These are phyloP conservation scores for Caenorhabditis virilis DNA, from an alignment of 2,888 invertebrate species.

Conservation along the genomic window DNA sequence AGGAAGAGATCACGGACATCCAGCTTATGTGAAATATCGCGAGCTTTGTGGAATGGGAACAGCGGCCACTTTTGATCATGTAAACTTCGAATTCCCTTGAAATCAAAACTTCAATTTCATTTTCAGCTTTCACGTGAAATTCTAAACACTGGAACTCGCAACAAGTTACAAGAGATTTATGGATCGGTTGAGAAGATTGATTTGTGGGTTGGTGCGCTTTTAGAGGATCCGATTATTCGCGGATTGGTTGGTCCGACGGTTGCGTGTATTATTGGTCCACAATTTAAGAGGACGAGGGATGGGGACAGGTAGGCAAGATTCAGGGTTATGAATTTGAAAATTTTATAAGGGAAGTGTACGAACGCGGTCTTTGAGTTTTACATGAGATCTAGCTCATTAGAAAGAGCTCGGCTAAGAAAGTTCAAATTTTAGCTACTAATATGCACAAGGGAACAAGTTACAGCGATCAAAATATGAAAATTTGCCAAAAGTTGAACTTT, in stretches of 20 bases:
- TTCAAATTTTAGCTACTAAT: too few species aligned
- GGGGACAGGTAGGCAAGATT: constrained; percentile 71
- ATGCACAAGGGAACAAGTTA: too few species aligned
- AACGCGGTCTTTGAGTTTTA: too few species aligned
- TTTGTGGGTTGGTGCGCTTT: constrained; percentile 72
- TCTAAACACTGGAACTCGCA: constrained; percentile 54
- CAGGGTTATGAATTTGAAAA: too few species aligned
- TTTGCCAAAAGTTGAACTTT: too few species aligned
- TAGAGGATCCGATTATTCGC: constrained; percentile 71
- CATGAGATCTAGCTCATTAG: too few species aligned
- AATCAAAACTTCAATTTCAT: neutral
- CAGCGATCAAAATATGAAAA: too few species aligned
- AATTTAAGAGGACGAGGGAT: constrained; percentile 71
- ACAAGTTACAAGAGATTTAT: constrained; percentile 57
- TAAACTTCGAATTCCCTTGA: constrained; percentile 71
- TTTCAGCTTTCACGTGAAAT: constrained; percentile 59
- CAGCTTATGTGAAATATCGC: constrained; percentile 83
- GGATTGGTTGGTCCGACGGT: constrained; percentile 72
- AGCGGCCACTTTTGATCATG: constrained; percentile 77
- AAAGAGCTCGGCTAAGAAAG: too few species aligned
- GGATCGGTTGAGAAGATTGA: constrained; percentile 68
- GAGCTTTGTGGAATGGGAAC: constrained; percentile 82
- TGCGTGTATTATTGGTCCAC: constrained; percentile 71
- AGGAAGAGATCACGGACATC: constrained; percentile 87
- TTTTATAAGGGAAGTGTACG: too few species aligned